These are phyloP conservation scores for Neomonachus schauinslandi DNA, from an alignment of 2,113 vertebrate genomes.

Conservation along the genomic window DNA sequence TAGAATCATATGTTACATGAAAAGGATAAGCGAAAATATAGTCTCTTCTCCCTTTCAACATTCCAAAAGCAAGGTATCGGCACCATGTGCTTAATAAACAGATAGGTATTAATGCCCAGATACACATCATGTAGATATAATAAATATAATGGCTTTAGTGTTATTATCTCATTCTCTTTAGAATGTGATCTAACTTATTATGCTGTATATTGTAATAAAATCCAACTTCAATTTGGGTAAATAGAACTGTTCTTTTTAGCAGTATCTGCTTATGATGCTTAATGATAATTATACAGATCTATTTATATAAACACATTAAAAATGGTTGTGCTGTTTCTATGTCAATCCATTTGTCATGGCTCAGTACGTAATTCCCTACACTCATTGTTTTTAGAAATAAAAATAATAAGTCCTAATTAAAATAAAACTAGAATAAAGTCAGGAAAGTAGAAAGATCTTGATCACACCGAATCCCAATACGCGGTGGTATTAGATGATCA, in stretches of 20 bases:
- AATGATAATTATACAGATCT: conserved; percentile 77
- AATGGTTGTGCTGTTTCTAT: conserved; percentile 62
- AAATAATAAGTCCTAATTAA: conserved; percentile 73
- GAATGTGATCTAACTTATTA: conserved; percentile 55
- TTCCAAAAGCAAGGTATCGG: background rate
- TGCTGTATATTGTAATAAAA: conserved; percentile 58
- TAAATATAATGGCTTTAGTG: background rate
- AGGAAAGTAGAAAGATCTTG: conserved; percentile 54
- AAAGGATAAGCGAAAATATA: background rate
- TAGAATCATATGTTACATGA: background rate
- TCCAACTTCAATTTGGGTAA: conserved; percentile 64
- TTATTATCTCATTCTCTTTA: conserved; percentile 48
- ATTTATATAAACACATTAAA: conserved; percentile 77
- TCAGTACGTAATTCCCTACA: conserved; percentile 64
- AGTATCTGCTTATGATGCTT: conserved; percentile 68
- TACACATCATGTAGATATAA: background rate
- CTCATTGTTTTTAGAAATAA: conserved; percentile 54
- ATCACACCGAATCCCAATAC: conserved; percentile 38
- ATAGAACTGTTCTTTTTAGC: conserved; percentile 67
- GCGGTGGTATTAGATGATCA: conserved; percentile 29
- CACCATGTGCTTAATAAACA: background rate
- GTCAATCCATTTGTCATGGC: conserved; percentile 74
- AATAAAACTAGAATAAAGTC: conserved; percentile 70
- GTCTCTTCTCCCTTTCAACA: background rate
- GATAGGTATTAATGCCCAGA: conserved; percentile 10